Conservation (phyloP, 1,140 invertebrate genomes). For the Caenorhabditis elegans region WBcel235 BX284602.5:6792001-6792500, state of each 20-base stretch:
- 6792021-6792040: neutral
- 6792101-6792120: neutral
- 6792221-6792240: constrained; percentile 21
- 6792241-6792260: constrained; percentile 13
- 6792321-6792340: neutral
- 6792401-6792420: too few relatives aligned
- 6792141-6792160: constrained; percentile 9
- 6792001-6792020: neutral
- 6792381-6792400: too few relatives aligned
- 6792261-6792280: constrained; percentile 25
- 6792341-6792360: neutral
- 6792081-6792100: constrained; percentile 5
- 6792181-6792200: constrained; percentile 25
- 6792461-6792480: too few relatives aligned
- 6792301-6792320: neutral
- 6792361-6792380: neutral
- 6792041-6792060: constrained; percentile 17
- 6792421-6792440: too few relatives aligned
- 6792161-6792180: constrained; percentile 27
- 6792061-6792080: constrained; percentile 8
- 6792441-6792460: too few relatives aligned
- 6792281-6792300: neutral
- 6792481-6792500: neutral
- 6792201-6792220: neutral
- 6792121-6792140: neutral